A percentile compares a stretch with the other conserved stretches of the same genome.
phyloP scores from a whole-genome alignment of 2,797 vertebrate genomes.

The Myiotriccus ornatus region DNA sequence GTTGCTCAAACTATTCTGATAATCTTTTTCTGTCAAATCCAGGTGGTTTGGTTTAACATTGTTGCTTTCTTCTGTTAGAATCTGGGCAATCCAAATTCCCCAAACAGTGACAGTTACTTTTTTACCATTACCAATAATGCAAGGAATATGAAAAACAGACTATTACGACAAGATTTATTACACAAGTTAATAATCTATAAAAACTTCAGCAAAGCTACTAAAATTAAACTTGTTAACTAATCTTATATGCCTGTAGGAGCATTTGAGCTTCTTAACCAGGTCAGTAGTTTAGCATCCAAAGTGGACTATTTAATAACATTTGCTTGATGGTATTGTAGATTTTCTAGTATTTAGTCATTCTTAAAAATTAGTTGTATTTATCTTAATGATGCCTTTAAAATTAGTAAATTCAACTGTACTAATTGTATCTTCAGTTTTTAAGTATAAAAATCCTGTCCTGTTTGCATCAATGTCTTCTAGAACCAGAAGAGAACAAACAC shows the following conservation, averaged over 20 bases:
- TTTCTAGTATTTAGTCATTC: neutral
- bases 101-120: neutral
- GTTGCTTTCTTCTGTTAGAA: neutral
- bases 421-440: neutral
- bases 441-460: neutral
- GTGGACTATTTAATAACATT: neutral
- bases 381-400: neutral
- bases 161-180: neutral
- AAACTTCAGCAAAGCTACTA: neutral
- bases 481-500: neutral
- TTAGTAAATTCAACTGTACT: neutral
- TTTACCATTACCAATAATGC: neutral
- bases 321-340: neutral
- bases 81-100: neutral
- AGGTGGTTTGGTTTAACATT: neutral
- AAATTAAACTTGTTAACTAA: neutral
- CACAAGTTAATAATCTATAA: neutral
- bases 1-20: neutral
- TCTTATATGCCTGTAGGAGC: neutral
- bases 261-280: neutral
- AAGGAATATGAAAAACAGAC: neutral
- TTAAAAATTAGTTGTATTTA: neutral
- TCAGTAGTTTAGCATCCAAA: neutral
- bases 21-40: neutral
- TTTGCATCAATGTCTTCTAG: neutral